Evolutionary conservation across 2,888 invertebrate species (phyloP).

Genomic region (Caenorhabditis sp.): DNA sequence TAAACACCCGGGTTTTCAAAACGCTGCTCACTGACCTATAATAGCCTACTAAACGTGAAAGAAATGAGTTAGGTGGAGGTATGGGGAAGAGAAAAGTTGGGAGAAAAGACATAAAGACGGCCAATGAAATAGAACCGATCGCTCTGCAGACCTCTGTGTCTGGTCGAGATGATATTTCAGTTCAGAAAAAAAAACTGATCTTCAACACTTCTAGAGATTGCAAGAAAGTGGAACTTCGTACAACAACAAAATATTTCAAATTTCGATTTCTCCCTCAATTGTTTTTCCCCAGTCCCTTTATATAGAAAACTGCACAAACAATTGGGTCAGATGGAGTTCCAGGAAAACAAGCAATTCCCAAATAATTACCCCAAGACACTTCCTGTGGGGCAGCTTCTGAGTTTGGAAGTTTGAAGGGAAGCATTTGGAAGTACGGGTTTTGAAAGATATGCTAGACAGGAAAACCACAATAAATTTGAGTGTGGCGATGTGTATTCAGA

Average conservation of each 20-base stretch:
- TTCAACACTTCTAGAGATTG: no score
- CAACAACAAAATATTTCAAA: neutral
- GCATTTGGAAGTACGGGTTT: constrained; percentile 2
- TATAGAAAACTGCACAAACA: constrained; percentile 7
- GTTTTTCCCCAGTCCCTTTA: neutral
- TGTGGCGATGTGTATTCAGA: neutral
- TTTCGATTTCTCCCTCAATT: neutral
- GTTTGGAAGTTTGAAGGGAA: neutral
- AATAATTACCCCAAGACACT: constrained; percentile 22
- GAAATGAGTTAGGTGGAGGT: constrained; percentile 30
- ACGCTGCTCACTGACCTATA: constrained; percentile 55
- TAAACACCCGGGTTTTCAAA: constrained; percentile 51
- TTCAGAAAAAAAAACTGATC: no score
- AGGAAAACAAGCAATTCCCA: constrained; percentile 20
- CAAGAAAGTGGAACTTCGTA: neutral
- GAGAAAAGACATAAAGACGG: neutral
- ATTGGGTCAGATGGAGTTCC: constrained; percentile 19
- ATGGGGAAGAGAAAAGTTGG: neutral
- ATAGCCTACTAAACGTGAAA: constrained; percentile 37
- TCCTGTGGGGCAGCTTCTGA: constrained; percentile 3
- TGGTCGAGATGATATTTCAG: neutral
- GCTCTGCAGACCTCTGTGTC: neutral
- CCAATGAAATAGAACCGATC: constrained; percentile 31
- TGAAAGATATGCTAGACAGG: neutral
- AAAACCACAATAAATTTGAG: neutral